Evolutionary conservation across 2,888 invertebrate genomes (phyloP).

Genomic region (Gari tellinella): DNA sequence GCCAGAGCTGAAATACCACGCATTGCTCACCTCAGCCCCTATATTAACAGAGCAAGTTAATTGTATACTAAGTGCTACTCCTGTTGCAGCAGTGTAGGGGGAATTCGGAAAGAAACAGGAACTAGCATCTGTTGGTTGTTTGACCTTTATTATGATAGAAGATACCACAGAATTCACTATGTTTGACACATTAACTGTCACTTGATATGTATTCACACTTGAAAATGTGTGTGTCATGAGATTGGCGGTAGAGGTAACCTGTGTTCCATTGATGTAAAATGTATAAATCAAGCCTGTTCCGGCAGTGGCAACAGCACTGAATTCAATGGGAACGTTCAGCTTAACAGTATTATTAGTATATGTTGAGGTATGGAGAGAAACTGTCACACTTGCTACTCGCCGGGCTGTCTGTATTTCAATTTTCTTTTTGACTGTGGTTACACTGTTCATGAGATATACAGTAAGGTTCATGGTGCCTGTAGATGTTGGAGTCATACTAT

Average conservation of each 20-base stretch:
- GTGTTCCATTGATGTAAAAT: conserved; percentile 32
- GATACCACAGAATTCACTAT: conserved; percentile 20
- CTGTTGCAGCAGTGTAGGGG: conserved; percentile 38
- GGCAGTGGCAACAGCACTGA: conserved; percentile 26
- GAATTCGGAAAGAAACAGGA: conserved; percentile 24
- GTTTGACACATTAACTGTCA: conserved; percentile 37
- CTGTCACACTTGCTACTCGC: conserved; percentile 26
- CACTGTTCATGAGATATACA: conserved; percentile 34
- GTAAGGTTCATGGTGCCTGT: conserved; percentile 7
- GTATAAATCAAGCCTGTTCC: conserved; percentile 14
- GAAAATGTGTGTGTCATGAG: conserved; percentile 45
- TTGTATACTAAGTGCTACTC: conserved; percentile 22
- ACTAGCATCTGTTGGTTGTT: conserved; percentile 29
- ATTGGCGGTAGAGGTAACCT: conserved; percentile 11
- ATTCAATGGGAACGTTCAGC: no score
- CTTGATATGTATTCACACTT: conserved; percentile 46
- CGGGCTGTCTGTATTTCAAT: conserved; percentile 34
- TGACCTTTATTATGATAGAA: conserved; percentile 23
- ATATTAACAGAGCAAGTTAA: conserved; percentile 32
- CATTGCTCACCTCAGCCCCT: conserved; percentile 40
- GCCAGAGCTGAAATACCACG: conserved; percentile 37
- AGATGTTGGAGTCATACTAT: conserved; percentile 10
- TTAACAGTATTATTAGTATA: conserved; percentile 10
- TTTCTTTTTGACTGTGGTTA: conserved; percentile 29
- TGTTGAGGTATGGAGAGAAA: conserved; percentile 26